Evolutionary conservation across 1,140 invertebrate species (phyloP), one percentile per base, ranked within the genome.

Genomic region (Diachasmimorpha longicaudata): DNA sequence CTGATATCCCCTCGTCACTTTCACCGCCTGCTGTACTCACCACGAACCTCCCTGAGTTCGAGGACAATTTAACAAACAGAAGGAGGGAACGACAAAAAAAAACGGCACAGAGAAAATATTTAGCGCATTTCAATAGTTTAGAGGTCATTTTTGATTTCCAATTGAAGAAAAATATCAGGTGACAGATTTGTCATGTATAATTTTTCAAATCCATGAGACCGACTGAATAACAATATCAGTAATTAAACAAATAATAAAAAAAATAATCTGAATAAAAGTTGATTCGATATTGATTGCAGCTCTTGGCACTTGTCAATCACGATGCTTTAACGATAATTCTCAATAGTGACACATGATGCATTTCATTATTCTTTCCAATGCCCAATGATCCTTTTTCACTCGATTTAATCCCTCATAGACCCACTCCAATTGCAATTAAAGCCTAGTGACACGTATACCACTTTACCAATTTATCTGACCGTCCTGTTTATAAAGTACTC

Each of bases 11-110:
- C 21, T 85, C 84, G 71, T 86, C 86, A 70, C 42, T 79, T 39
- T 87, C 87, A 71, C 82, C 85, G 79, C 86, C 88, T 82, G 88
- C 85, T 83, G 87, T 82, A 85, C 86, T 87, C 82, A 89, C 88
- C 80, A 87, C 86, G 82, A 89, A 89, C 84, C 88, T 86, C 76
- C 88, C 88, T 89, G 84, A 72, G 72, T 76, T 77, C 63, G 70
- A 77, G 70, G 66, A 69, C 39, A 72, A 73, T 72, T 79, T 44
- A 76, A 77, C 31, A 23, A 72, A 48, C 36, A 72, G 55, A 19
- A 55, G 21, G 66, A 44, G 58, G 58, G 23, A 13, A 5, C 23
- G 19, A 42, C 37, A 72, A 76, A 46, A 76, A 66, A 21, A 70
- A 70, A 67, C n/a, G 71, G 66, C 69, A 70, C 72, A 77, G 76